A percentile compares a stretch with the other conserved stretches of the same genome.
phyloP scores from a whole-genome alignment of 2,888 invertebrate species.

The Eupithecia vulgata region DNA sequence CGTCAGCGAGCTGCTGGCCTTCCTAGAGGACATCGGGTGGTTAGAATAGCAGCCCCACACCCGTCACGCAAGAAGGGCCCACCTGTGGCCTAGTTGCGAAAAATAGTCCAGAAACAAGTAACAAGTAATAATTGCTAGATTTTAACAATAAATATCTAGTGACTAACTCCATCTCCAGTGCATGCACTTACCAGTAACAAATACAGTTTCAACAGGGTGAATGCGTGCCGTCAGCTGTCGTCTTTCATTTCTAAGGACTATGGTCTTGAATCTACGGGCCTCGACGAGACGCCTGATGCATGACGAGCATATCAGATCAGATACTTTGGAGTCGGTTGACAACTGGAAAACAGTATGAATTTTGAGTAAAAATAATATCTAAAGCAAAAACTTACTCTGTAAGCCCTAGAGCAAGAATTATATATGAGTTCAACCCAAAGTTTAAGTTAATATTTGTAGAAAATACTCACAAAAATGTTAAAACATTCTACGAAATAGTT shows the following conservation, averaged over 20 bases:
- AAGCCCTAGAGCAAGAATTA: background rate
- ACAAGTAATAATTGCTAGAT: too few species aligned
- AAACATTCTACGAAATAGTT: constrained; percentile 52
- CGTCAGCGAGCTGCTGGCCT: too few species aligned
- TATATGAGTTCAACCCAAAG: too few species aligned
- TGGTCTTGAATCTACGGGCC: constrained; percentile 44
- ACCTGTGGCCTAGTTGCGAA: too few species aligned
- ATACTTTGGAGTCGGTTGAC: constrained; percentile 37
- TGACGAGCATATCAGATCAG: constrained; percentile 45
- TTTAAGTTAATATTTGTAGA: background rate
- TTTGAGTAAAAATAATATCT: background rate
- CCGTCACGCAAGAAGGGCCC: too few species aligned
- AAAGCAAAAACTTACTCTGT: background rate
- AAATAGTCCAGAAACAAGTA: too few species aligned
- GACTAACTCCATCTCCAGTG: too few species aligned
- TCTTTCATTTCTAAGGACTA: constrained; percentile 44
- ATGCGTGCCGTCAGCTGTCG: constrained; percentile 36
- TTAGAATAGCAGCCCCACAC: too few species aligned
- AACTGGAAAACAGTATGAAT: constrained; percentile 38
- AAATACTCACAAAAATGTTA: constrained; percentile 1
- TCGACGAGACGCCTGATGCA: constrained; percentile 46
- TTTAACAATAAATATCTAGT: too few species aligned
- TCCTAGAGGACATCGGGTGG: too few species aligned
- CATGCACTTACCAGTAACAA: constrained; percentile 39
- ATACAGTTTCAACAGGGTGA: constrained; percentile 31